Conservation (phyloP, 23 tunicate genomes). For the Ascidia mentula region DNA sequence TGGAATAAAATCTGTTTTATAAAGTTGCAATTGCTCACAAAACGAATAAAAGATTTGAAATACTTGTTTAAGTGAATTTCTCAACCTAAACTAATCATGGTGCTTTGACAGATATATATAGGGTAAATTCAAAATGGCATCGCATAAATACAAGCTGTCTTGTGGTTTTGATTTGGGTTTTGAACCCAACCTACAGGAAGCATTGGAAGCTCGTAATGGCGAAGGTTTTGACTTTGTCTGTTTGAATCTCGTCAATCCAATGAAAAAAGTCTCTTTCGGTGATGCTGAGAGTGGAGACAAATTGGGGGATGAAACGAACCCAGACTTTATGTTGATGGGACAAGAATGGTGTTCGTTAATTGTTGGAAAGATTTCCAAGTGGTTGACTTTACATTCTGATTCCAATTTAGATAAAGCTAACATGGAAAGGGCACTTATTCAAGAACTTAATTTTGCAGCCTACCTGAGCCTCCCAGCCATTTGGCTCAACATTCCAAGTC, state of each 20-base stretch:
- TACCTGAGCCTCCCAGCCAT: conserved; percentile 82
- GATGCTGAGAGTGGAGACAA: conserved; percentile 34
- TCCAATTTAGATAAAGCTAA: conserved; percentile 18
- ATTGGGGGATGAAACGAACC: conserved; percentile 55
- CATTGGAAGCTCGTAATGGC: conserved; percentile 46
- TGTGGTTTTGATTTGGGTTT: conserved; percentile 80
- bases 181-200: conserved; percentile 50
- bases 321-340: conserved; percentile 58
- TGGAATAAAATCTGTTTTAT: no score
- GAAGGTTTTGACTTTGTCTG: conserved; percentile 86
- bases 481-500: conserved; percentile 29
- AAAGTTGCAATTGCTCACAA: no score
- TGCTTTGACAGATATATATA: no score
- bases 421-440: conserved; percentile 36
- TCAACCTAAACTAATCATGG: no score
- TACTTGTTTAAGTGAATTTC: no score
- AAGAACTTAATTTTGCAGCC: conserved; percentile 65
- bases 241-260: conserved; percentile 47
- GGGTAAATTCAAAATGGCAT: no score
- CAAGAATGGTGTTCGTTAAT: conserved; percentile 81
- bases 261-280: conserved; percentile 16
- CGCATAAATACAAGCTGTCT: conserved; percentile 33
- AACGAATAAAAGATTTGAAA: no score
- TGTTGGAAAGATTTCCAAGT: conserved; percentile 75
- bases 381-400: conserved; percentile 22